Conservation (phyloP, 2,888 invertebrate species). For the Watsonalla binaria region DNA sequence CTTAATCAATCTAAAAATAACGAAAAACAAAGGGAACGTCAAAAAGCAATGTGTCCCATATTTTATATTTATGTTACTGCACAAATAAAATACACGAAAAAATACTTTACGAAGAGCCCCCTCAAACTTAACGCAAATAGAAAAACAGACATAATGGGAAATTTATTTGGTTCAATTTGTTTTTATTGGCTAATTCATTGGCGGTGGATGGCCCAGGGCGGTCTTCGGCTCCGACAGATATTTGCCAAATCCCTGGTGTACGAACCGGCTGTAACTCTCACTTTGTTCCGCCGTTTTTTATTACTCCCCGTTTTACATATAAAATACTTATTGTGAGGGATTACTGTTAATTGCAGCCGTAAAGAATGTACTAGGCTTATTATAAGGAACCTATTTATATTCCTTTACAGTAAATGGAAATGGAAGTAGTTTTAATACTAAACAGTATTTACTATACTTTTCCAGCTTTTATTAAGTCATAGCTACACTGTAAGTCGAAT, state of each 20-base stretch:
- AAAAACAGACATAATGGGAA: constrained; percentile 62
- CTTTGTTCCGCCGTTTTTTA: constrained; percentile 52
- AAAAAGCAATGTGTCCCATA: background rate
- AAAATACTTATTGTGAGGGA: constrained; percentile 43
- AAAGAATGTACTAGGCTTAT: constrained; percentile 16
- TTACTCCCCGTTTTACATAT: constrained; percentile 60
- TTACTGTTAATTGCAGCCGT: constrained; percentile 43
- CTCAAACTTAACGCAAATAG: constrained; percentile 42
- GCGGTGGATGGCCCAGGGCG: constrained; percentile 47
- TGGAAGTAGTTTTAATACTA: no score
- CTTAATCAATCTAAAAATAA: no score
- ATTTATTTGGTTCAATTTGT: constrained; percentile 75
- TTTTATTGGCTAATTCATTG: constrained; percentile 76
- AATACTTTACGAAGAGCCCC: constrained; percentile 25
- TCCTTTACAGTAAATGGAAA: background rate
- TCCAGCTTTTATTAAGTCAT: no score
- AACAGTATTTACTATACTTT: no score
- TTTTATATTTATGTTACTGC: background rate
- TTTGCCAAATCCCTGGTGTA: constrained; percentile 58
- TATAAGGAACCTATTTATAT: constrained; percentile 18
- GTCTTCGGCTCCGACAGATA: constrained; percentile 32
- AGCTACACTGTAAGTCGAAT: no score
- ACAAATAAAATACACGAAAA: constrained; percentile 14
- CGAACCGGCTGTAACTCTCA: constrained; percentile 34
- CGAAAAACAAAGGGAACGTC: no score